Conservation (phyloP, 2,797 vertebrate species). For the Cynodonichthys magdalenae region DNA sequence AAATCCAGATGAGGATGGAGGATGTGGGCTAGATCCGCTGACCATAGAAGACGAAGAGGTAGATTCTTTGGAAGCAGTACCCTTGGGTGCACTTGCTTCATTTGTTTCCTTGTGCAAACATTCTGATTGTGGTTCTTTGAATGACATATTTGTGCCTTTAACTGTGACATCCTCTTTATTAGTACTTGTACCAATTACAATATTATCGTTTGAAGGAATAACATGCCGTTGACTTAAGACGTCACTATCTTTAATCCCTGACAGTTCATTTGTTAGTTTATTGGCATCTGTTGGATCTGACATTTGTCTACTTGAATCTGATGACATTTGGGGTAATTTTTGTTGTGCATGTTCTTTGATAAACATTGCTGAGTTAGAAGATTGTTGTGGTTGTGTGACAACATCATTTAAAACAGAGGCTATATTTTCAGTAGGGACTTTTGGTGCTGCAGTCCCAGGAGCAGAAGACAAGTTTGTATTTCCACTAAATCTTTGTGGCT, state of each 20-base stretch:
- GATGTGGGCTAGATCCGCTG: slow-evolving; percentile 41
- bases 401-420: slow-evolving; percentile 40
- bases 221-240: slow-evolving; percentile 21
- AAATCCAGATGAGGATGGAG: slow-evolving; percentile 29
- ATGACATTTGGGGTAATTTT: slow-evolving; percentile 38
- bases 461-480: slow-evolving; percentile 23
- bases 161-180: slow-evolving; percentile 11
- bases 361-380: slow-evolving; percentile 20
- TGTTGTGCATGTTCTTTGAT: slow-evolving; percentile 45
- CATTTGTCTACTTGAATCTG: slow-evolving; percentile 33
- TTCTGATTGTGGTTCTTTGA: slow-evolving; percentile 28
- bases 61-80: slow-evolving; percentile 38
- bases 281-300: slow-evolving; percentile 15
- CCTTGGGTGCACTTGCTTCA: slow-evolving; percentile 27
- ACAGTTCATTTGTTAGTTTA: slow-evolving; percentile 38
- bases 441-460: slow-evolving; percentile 28
- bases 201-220: slow-evolving; percentile 20
- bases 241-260: slow-evolving; percentile 8
- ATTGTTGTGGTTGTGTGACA: slow-evolving; percentile 43
- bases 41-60: slow-evolving; percentile 36
- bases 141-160: slow-evolving; percentile 28
- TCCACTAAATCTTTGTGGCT: slow-evolving; percentile 46
- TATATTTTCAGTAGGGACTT: slow-evolving; percentile 42
- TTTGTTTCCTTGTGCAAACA: slow-evolving; percentile 33
- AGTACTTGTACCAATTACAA: slow-evolving; percentile 4